A percentile compares a stretch with the other conserved stretches of the same genome.
These are phyloP conservation scores for Ormyrus pomaceus DNA, from an alignment of 2,888 invertebrate genomes.

Conservation along the genomic window DNA sequence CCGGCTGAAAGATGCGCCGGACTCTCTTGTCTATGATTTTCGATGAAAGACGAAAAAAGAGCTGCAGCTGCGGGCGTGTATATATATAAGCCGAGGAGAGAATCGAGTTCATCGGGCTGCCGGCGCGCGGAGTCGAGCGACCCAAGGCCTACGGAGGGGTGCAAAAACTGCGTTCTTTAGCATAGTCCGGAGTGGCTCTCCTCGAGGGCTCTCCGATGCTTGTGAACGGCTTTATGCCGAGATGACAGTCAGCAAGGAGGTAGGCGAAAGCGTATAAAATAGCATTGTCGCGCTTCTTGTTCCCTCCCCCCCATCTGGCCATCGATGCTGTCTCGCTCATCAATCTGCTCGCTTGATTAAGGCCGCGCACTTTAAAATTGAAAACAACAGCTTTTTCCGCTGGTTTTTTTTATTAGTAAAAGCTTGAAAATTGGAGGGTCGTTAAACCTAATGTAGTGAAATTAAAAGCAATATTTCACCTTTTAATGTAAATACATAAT, in stretches of 20 bases:
- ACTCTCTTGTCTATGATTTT: slow-evolving; percentile 4
- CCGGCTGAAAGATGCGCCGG: no score
- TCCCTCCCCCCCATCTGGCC: background rate
- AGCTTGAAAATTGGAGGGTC: no score
- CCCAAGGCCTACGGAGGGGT: slow-evolving; percentile 51
- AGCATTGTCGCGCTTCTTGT: slow-evolving; percentile 19
- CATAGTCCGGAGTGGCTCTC: slow-evolving; percentile 51
- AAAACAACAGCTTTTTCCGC: no score
- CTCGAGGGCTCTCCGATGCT: slow-evolving; percentile 58
- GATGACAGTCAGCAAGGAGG: slow-evolving; percentile 40
- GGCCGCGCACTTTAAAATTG: no score
- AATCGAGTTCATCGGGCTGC: slow-evolving; percentile 32
- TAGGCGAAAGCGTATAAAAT: slow-evolving; percentile 37
- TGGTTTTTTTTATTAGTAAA: no score
- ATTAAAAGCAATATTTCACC: no score
- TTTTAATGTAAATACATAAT: no score
- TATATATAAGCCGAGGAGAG: background rate
- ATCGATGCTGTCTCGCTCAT: no score
- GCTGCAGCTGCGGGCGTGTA: background rate
- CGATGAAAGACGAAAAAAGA: slow-evolving; percentile 11
- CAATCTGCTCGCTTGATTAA: no score
- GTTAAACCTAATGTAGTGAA: no score
- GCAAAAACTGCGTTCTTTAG: slow-evolving; percentile 61
- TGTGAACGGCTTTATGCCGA: slow-evolving; percentile 58
- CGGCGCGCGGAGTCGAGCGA: slow-evolving; percentile 10